Evolutionary conservation across 2,888 invertebrate genomes (phyloP).

Genomic region (Phengaris arion): DNA sequence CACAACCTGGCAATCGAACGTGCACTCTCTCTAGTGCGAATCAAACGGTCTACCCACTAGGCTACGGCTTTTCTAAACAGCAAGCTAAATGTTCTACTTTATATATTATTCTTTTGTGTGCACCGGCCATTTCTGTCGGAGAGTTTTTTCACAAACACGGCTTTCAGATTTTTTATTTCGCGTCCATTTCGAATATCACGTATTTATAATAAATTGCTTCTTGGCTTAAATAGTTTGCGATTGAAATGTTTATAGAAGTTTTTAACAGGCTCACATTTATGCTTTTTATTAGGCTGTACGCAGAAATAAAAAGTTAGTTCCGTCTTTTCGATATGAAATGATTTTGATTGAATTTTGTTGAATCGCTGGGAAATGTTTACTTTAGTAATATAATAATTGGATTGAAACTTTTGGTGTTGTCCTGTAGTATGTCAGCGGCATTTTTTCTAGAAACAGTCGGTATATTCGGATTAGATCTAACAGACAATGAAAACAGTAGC

Average conservation of each 20-base stretch:
- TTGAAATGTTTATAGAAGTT: conserved; percentile 13
- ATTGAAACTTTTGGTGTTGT: too few species aligned
- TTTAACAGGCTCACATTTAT: background rate
- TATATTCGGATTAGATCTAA: too few species aligned
- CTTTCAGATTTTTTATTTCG: conserved; percentile 38
- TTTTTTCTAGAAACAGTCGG: too few species aligned
- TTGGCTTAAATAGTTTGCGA: conserved; percentile 24
- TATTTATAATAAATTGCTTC: conserved; percentile 37
- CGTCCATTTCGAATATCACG: conserved; percentile 37
- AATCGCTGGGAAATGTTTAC: too few species aligned
- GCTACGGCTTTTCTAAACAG: conserved; percentile 38
- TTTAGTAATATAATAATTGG: too few species aligned
- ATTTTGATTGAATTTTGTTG: too few species aligned
- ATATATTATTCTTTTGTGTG: conserved; percentile 41
- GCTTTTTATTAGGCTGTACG: background rate
- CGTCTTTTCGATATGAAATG: too few species aligned
- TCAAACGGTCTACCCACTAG: too few species aligned
- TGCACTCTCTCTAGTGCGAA: too few species aligned
- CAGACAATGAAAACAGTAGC: too few species aligned
- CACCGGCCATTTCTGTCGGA: conserved; percentile 41
- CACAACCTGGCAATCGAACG: too few species aligned
- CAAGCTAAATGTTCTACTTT: conserved; percentile 41
- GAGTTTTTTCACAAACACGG: conserved; percentile 37
- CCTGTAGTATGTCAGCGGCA: too few species aligned
- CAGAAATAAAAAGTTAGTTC: background rate